Evolutionary conservation across 1,140 invertebrate species (phyloP).

Genomic region (Penaeus japonicus): DNA sequence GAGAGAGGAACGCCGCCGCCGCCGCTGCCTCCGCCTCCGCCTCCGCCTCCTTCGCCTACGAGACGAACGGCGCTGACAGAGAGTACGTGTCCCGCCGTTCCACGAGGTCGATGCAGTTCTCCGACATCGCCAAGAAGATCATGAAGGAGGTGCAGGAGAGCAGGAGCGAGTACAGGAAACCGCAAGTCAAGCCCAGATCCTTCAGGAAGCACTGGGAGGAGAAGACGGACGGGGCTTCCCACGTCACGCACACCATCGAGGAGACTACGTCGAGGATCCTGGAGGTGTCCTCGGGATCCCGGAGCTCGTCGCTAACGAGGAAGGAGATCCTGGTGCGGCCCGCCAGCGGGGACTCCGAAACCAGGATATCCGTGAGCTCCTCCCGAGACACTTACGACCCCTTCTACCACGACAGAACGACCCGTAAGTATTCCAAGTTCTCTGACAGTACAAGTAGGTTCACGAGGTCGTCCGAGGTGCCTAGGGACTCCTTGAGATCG

Average conservation of each 20-base stretch:
- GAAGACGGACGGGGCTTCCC: background rate
- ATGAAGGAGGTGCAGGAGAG: constrained; percentile 48
- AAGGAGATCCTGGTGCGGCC: too few relatives aligned
- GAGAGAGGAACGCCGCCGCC: too few relatives aligned
- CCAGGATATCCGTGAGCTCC: too few relatives aligned
- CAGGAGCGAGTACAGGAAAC: constrained; percentile 10
- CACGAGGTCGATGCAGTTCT: constrained; percentile 19
- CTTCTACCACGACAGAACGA: too few relatives aligned
- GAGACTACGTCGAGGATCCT: background rate
- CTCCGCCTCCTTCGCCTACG: background rate
- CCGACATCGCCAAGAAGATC: constrained; percentile 45
- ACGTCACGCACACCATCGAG: background rate
- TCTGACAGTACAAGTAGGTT: too few relatives aligned
- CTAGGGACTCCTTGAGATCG: background rate
- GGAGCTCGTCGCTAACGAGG: too few relatives aligned
- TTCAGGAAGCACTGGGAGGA: constrained; percentile 22
- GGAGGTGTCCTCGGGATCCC: too few relatives aligned
- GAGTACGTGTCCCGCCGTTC: background rate
- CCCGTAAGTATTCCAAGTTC: too few relatives aligned
- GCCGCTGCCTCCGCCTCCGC: background rate
- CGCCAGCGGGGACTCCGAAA: too few relatives aligned
- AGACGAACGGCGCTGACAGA: background rate
- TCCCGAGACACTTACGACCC: too few relatives aligned
- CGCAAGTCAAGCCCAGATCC: constrained; percentile 11
- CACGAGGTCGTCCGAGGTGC: too few relatives aligned